Conservation (phyloP, 2,113 vertebrate species). For the Marmota monax region DNA sequence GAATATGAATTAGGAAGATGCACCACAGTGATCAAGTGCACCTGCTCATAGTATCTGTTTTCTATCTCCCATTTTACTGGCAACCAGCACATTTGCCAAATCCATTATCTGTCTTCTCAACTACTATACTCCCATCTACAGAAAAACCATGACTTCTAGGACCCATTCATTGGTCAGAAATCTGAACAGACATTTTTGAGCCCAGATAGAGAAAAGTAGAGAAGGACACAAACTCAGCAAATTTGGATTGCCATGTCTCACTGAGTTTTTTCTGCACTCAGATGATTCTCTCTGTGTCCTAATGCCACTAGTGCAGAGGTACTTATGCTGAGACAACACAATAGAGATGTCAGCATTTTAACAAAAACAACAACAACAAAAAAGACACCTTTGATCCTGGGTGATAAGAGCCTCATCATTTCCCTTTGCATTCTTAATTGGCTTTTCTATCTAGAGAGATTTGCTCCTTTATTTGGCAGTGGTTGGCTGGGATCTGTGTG, state of each 20-base stretch:
- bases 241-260: neutral
- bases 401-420: conserved; percentile 79
- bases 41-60: neutral
- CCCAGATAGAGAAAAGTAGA: conserved; percentile 39
- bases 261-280: neutral
- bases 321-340: conserved; percentile 78
- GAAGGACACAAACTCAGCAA: conserved; percentile 38
- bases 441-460: conserved; percentile 83
- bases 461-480: conserved; percentile 78
- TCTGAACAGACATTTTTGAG: neutral
- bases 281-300: conserved; percentile 63
- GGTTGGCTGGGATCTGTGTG: conserved; percentile 70
- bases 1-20: neutral
- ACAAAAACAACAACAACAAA: conserved; percentile 12
- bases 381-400: conserved; percentile 76
- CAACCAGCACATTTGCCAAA: neutral
- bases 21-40: neutral
- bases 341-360: conserved; percentile 79
- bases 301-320: conserved; percentile 47
- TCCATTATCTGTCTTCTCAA: neutral
- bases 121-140: neutral
- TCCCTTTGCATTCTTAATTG: conserved; percentile 80
- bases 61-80: neutral
- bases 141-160: neutral
- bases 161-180: neutral